Percentiles rank a stretch among this genome's conserved stretches.
Evolutionary conservation across 2,797 vertebrate species (phyloP).

Genomic region (Chrysocyon brachyurus): DNA sequence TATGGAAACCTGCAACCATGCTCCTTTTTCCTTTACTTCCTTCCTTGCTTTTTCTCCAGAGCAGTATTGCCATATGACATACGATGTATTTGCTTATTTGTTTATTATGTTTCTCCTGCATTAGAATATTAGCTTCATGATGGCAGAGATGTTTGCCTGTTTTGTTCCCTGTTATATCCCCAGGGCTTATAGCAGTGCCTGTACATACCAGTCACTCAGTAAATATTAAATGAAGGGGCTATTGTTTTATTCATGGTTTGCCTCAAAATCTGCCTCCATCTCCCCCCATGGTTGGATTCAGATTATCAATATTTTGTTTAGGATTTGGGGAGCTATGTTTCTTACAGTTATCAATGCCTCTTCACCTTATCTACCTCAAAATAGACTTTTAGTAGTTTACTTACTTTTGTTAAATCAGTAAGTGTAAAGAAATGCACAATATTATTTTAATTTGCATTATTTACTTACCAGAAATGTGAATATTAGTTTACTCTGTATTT

Average conservation of each 20-base stretch:
- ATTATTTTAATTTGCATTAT: not conserved
- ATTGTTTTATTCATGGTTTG: not conserved
- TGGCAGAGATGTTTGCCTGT: not conserved
- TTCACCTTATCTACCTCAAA: not conserved
- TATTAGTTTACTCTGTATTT: not conserved
- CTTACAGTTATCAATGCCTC: not conserved
- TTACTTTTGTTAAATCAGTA: not conserved
- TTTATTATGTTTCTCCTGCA: not conserved
- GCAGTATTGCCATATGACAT: not conserved
- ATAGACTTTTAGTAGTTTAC: not conserved
- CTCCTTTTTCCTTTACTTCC: not conserved
- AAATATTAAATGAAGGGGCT: not conserved
- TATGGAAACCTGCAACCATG: not conserved
- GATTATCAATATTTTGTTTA: not conserved
- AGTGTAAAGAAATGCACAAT: not conserved
- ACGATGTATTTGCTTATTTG: not conserved
- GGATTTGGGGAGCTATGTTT: not conserved
- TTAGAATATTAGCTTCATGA: not conserved
- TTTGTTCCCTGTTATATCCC: not conserved
- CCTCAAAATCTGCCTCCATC: not conserved
- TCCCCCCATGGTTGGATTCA: not conserved
- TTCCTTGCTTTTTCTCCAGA: not conserved
- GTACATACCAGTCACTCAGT: not conserved
- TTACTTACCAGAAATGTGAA: slow-evolving; percentile 5
- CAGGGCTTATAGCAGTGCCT: not conserved